Percentiles rank a stretch among this genome's conserved stretches.
Evolutionary conservation across 2,888 invertebrate species (phyloP).

Genomic region (Drosophila mulleri): DNA sequence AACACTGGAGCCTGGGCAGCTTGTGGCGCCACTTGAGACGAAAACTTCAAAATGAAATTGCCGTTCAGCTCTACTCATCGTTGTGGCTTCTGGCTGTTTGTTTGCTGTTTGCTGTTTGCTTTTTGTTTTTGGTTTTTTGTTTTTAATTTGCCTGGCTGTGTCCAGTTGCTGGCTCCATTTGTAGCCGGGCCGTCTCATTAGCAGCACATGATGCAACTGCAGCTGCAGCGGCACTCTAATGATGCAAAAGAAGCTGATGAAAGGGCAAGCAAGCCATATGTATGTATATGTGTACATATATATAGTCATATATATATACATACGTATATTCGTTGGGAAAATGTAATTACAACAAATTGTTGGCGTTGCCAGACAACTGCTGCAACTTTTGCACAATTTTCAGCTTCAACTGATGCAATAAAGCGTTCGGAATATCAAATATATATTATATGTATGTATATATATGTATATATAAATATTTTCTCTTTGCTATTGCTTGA

Average conservation of each 20-base stretch:
- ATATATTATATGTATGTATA: slow-evolving; percentile 41
- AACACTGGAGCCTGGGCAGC: background rate
- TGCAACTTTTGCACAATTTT: slow-evolving; percentile 65
- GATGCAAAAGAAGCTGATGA: slow-evolving; percentile 72
- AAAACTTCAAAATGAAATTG: slow-evolving; percentile 68
- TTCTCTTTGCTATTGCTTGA: slow-evolving; percentile 18
- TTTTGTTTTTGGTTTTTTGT: slow-evolving; percentile 14
- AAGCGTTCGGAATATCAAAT: slow-evolving; percentile 64
- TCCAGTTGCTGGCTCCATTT: slow-evolving; percentile 23
- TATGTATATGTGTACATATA: background rate
- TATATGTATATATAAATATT: slow-evolving; percentile 1
- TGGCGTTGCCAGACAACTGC: slow-evolving; percentile 10
- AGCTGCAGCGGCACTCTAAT: slow-evolving; percentile 54
- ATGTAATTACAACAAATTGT: slow-evolving; percentile 75
- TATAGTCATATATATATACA: background rate
- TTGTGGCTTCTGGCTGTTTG: slow-evolving; percentile 41
- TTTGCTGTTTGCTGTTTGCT: background rate
- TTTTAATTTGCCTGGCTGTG: slow-evolving; percentile 12
- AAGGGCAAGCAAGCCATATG: slow-evolving; percentile 30
- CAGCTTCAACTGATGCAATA: slow-evolving; percentile 64
- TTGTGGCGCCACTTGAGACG: slow-evolving; percentile 57
- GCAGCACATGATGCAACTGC: slow-evolving; percentile 23
- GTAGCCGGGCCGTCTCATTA: slow-evolving; percentile 48
- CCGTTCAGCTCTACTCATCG: slow-evolving; percentile 26
- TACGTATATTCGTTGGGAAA: slow-evolving; percentile 26